Evolutionary conservation across 2,797 vertebrate species (phyloP).

Genomic region (Periparus ater): DNA sequence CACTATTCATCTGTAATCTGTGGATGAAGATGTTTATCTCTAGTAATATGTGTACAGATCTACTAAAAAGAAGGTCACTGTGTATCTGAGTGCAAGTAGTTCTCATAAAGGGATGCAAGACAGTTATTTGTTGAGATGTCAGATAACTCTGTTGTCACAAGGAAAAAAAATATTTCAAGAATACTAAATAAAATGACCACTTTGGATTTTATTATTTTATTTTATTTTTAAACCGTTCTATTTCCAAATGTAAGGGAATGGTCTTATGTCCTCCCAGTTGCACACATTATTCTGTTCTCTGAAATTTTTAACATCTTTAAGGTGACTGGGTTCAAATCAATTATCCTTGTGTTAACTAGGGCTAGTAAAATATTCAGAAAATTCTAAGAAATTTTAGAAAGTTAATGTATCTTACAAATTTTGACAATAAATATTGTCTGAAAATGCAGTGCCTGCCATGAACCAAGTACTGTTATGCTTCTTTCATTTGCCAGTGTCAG

Average conservation of each 20-base stretch:
- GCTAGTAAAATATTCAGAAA: neutral
- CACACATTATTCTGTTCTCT: neutral
- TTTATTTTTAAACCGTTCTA: neutral
- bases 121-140: neutral
- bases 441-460: neutral
- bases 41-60: neutral
- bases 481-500: neutral
- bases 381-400: neutral
- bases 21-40: neutral
- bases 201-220: neutral
- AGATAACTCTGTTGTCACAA: neutral
- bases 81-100: neutral
- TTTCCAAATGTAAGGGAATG: neutral
- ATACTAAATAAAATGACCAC: neutral
- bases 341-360: neutral
- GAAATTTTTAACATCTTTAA: neutral
- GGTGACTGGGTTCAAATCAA: neutral
- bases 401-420: neutral
- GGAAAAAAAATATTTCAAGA: neutral
- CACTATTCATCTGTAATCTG: neutral
- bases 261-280: neutral
- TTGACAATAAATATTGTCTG: neutral
- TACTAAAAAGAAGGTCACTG: neutral
- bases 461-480: neutral
- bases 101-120: rapidly evolving